Evolutionary conservation across 2,113 vertebrate species (phyloP), one percentile per base, ranked within the genome.

Genomic region (Menidia beryllina): DNA sequence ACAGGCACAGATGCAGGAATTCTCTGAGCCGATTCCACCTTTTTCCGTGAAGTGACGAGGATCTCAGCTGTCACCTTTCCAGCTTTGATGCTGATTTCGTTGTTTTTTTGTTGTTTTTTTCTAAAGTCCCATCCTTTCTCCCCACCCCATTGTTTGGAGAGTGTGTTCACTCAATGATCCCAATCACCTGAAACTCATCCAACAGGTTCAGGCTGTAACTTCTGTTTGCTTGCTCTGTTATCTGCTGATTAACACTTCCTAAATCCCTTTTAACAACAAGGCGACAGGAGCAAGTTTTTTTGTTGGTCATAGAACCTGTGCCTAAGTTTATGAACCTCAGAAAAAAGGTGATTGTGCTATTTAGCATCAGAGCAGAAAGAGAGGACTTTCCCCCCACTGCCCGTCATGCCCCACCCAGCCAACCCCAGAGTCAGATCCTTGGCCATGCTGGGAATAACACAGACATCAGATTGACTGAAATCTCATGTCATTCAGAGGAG

Each of bases 321-420:
- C 21, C 3, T 56, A 7, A 26, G 23, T 24, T 15, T 47, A 57
- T 23, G 7, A 45, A 53, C 48, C 50, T 66, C 72, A 90, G 86
- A 86, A 85, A 91, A n/a, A 90, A 89, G 85, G 89, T 83, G 82
- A 80, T 59, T 13, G 45, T 52, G 48, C 25, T 69, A 77, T 75
- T 19, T 34, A 55, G 72, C 21, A 21, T 58, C 27, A 65, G 49
- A 49, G 49, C 55, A 67, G 52, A 69, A 72, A 72, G 60, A 74
- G 72, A 73, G 47, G 49, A 49, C 11, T 56, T 70, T 43, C 5
- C 49, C 53, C 51, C 83, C 55, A 64, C 50, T 75, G 20, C 50
- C 82, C 65, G 70, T 77, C 87, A 87, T 89, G 87, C 82, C 69
- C 74, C 59, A n/a, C 66, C 69, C 75, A 79, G 62, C 60, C 79